Conservation (phyloP, 92 coral and sea anemone genomes). For the Anthopleura xanthogrammica region DNA sequence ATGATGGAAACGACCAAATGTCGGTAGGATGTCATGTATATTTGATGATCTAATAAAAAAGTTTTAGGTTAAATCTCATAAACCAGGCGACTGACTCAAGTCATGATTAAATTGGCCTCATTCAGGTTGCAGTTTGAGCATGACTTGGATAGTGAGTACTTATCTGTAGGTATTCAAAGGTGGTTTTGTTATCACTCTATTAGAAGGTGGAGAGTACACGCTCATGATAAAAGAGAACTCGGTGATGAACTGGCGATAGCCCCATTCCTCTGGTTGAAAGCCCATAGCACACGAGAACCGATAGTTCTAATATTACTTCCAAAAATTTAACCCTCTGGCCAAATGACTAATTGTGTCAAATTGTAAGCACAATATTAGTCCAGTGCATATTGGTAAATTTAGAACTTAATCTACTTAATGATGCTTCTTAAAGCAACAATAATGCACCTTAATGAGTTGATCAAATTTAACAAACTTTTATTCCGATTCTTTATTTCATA, state of each 20-base stretch:
- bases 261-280: slow-evolving; percentile 6
- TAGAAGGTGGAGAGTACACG: slow-evolving; percentile 33
- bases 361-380: slow-evolving; percentile 3
- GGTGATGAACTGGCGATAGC: slow-evolving; percentile 27
- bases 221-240: slow-evolving; percentile 28
- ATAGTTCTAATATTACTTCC: slow-evolving; percentile 13
- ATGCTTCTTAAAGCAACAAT: slow-evolving; percentile 17
- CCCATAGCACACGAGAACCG: slow-evolving; percentile 21
- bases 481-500: slow-evolving; percentile 50
- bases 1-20: slow-evolving; percentile 16
- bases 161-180: slow-evolving; percentile 27
- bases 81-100: slow-evolving; percentile 4
- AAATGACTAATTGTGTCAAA: slow-evolving; percentile 15
- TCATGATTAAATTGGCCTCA: slow-evolving; percentile 16
- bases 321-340: slow-evolving; percentile 27
- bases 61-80: slow-evolving; percentile 14
- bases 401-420: slow-evolving; percentile 25
- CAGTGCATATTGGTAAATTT: slow-evolving; percentile 18
- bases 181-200: slow-evolving; percentile 35
- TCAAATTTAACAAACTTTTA: slow-evolving; percentile 34
- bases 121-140: slow-evolving; percentile 8
- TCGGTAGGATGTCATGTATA: slow-evolving; percentile 17
- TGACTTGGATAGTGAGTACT: slow-evolving; percentile 1
- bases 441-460: slow-evolving; percentile 24
- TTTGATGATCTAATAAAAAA: slow-evolving; percentile 15